phyloP scores from a whole-genome alignment of 2,113 vertebrate species.

The Chelonoidis abingdonii region DNA sequence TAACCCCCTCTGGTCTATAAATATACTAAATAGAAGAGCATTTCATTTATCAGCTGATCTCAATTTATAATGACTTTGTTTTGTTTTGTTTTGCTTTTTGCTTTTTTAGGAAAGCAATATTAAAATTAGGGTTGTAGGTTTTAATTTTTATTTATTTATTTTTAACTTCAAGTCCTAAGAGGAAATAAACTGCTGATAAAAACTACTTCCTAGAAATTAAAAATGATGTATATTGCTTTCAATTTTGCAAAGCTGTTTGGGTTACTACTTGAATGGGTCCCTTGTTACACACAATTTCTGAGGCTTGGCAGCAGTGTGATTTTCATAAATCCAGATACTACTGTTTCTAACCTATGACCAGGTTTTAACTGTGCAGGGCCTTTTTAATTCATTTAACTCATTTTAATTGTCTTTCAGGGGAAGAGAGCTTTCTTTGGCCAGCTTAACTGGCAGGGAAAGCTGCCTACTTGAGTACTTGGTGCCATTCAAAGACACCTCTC shows the following conservation, averaged over 20 bases:
- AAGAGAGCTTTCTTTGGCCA: slow-evolving; percentile 66
- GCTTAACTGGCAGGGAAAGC: slow-evolving; percentile 79
- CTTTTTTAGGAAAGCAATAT: not conserved
- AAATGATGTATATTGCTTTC: slow-evolving; percentile 77
- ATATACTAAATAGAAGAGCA: slow-evolving; percentile 3
- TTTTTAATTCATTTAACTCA: slow-evolving; percentile 81
- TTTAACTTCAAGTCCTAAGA: slow-evolving; percentile 38
- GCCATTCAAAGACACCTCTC: slow-evolving; percentile 83
- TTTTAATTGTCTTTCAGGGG: slow-evolving; percentile 82
- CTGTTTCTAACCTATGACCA: slow-evolving; percentile 79
- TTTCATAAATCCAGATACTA: slow-evolving; percentile 77
- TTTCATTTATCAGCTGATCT: slow-evolving; percentile 17
- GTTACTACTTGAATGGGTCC: slow-evolving; percentile 74
- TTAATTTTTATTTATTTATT: too few species aligned
- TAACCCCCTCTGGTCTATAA: slow-evolving; percentile 30
- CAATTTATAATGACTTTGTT: not conserved
- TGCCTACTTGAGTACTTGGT: slow-evolving; percentile 86
- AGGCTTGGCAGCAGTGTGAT: slow-evolving; percentile 67
- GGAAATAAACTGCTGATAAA: slow-evolving; percentile 71
- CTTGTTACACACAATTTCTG: slow-evolving; percentile 76
- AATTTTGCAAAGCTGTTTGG: slow-evolving; percentile 77
- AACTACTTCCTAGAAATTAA: slow-evolving; percentile 72
- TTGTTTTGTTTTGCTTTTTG: too few species aligned
- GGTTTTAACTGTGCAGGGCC: slow-evolving; percentile 68
- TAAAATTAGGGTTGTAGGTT: slow-evolving; percentile 14